These are phyloP conservation scores for Periplaneta americana DNA, from an alignment of 1,140 invertebrate genomes.

Conservation along the genomic window DNA sequence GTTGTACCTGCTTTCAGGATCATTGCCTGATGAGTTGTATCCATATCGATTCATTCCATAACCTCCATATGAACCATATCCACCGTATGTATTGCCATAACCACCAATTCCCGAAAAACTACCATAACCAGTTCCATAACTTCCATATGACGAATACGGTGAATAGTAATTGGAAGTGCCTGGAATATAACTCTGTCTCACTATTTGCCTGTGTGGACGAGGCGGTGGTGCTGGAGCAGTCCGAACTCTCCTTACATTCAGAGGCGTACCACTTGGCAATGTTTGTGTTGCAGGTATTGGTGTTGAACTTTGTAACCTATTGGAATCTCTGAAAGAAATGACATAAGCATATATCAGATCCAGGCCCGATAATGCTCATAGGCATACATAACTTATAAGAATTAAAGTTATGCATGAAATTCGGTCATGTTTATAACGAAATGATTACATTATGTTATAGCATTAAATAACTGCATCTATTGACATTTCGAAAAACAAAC, in stretches of 20 bases:
- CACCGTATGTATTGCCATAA: conserved; percentile 27
- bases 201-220: background rate
- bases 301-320: background rate
- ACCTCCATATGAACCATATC: conserved; percentile 27
- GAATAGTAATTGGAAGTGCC: background rate
- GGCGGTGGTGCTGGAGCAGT: background rate
- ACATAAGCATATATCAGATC: too few relatives aligned
- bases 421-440: too few relatives aligned
- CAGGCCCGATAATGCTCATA: too few relatives aligned
- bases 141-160: conserved; percentile 21
- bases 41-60: conserved; percentile 41
- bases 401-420: too few relatives aligned
- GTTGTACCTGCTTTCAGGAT: conserved; percentile 53
- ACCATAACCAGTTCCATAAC: conserved; percentile 32
- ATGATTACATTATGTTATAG: too few relatives aligned
- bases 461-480: too few relatives aligned
- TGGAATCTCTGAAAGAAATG: background rate
- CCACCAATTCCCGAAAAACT: conserved; percentile 31
- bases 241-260: background rate
- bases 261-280: too few relatives aligned
- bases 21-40: conserved; percentile 28
- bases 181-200: background rate
- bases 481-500: too few relatives aligned
- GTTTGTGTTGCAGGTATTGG: background rate
- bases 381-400: too few relatives aligned